Evolutionary conservation across 2,888 invertebrate genomes (phyloP), one percentile per base, ranked within the genome.

Genomic region (Cristatella mucedo): DNA sequence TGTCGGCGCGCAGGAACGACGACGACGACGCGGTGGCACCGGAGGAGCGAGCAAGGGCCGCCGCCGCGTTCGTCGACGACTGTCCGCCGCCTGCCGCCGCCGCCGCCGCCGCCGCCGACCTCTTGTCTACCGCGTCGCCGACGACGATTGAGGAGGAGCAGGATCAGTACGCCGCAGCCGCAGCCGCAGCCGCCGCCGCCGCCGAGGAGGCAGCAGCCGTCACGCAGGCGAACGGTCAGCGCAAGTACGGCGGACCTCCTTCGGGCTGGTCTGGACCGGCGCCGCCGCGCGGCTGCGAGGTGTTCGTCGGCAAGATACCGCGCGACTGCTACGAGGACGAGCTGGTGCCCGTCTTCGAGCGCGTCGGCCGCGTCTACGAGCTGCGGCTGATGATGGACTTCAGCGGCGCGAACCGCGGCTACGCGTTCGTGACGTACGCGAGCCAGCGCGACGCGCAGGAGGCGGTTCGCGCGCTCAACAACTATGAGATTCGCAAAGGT

Each of bases 181-280:
- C n/a, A n/a, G n/a, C n/a, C n/a, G n/a, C n/a, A n/a, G n/a, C n/a
- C n/a, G n/a, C n/a, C n/a, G n/a, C n/a, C n/a, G n/a, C n/a, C n/a
- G n/a, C n/a, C n/a, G n/a, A n/a, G n/a, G n/a, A n/a, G n/a, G n/a
- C n/a, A n/a, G n/a, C n/a, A n/a, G n/a, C n/a, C n/a, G n/a, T n/a
- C n/a, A n/a, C n/a, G n/a, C 82, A 83, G 59, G 75, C 74, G 45
- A 84, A 84, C 56, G 84, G 83, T 0, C 84, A 84, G 54, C 65
- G 84, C 33, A 74, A 74, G 47, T 78, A 74, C 52, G 74, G 68
- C 2, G 66, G 73, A 11, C 78, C 79, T 0, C 80, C 81, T 0
- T 76, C 77, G 0, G 47, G 44, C 22, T 61, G 59, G 59, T 54
- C 55, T 42, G 61, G 57, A 5, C 63, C 70, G 1, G 59, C 69